A percentile compares a stretch with the other conserved stretches of the same genome.
These are phyloP conservation scores for Loriculus beryllinus DNA, from an alignment of 2,797 vertebrate genomes.

Conservation along the genomic window DNA sequence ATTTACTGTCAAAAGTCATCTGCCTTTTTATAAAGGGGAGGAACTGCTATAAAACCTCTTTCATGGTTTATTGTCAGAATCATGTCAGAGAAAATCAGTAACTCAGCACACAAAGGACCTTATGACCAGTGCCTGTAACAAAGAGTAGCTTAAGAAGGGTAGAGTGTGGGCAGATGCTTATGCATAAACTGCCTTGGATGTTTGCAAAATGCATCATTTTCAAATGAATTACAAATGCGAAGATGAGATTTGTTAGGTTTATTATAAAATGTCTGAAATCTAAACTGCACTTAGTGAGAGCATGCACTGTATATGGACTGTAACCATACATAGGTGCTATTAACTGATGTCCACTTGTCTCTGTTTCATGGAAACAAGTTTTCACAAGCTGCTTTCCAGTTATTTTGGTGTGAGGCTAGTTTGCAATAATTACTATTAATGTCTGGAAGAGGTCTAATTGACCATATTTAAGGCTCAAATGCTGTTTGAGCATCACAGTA, in stretches of 20 bases:
- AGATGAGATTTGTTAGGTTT: not conserved
- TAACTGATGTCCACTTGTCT: not conserved
- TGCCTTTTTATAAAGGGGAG: not conserved
- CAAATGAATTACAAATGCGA: not conserved
- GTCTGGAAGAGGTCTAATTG: not conserved
- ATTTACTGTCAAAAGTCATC: not conserved
- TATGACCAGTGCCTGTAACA: slow-evolving; percentile 2
- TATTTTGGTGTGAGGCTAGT: not conserved
- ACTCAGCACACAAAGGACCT: slow-evolving; percentile 1
- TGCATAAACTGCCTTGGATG: not conserved
- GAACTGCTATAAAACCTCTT: not conserved
- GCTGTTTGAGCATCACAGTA: not conserved
- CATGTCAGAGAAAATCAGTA: not conserved
- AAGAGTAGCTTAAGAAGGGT: slow-evolving; percentile 17
- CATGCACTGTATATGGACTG: accelerated
- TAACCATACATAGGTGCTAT: not conserved
- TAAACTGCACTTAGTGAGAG: not conserved
- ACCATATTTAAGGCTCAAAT: not conserved
- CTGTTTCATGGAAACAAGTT: not conserved
- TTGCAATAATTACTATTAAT: not conserved
- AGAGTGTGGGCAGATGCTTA: slow-evolving; percentile 18
- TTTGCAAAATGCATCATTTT: not conserved
- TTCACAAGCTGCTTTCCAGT: not conserved
- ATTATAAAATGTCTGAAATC: not conserved
- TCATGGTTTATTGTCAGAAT: not conserved